Conservation (phyloP, 2,797 vertebrate species). For the Halcyon smyrnensis region DNA sequence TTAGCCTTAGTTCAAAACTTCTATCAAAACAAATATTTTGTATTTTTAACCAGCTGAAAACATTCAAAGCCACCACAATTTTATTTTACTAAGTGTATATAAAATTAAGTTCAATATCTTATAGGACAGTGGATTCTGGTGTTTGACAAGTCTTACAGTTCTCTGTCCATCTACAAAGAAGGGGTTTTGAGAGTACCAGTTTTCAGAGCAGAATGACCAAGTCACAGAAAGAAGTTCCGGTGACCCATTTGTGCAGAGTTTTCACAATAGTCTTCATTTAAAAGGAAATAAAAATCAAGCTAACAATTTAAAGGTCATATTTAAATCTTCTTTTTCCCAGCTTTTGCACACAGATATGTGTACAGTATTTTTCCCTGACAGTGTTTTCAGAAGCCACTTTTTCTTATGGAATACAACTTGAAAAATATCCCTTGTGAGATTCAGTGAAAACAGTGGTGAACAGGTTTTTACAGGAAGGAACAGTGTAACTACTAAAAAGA, state of each 20-base stretch:
- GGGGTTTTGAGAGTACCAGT: neutral
- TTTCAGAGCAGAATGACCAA: neutral
- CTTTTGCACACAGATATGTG: neutral
- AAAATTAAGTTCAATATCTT: neutral
- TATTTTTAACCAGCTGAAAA: neutral
- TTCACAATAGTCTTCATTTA: constrained; percentile 1
- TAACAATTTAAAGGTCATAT: constrained; percentile 3
- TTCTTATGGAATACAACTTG: neutral
- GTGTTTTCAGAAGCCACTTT: neutral
- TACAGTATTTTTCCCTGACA: neutral
- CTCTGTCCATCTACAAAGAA: neutral
- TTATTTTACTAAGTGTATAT: neutral
- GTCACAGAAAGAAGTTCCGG: neutral
- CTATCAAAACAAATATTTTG: neutral
- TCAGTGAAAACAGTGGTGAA: neutral
- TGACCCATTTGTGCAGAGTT: neutral
- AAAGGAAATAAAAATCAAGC: constrained; percentile 25
- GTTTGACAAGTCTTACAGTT: neutral
- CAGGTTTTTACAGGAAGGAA: neutral
- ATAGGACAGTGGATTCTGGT: neutral
- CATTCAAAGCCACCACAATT: neutral
- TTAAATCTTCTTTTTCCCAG: neutral
- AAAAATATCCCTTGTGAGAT: neutral
- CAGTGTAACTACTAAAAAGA: neutral
- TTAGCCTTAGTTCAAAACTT: neutral